Conservation (phyloP, 2,888 invertebrate species). For the Eristalinus sepulchralis region DNA sequence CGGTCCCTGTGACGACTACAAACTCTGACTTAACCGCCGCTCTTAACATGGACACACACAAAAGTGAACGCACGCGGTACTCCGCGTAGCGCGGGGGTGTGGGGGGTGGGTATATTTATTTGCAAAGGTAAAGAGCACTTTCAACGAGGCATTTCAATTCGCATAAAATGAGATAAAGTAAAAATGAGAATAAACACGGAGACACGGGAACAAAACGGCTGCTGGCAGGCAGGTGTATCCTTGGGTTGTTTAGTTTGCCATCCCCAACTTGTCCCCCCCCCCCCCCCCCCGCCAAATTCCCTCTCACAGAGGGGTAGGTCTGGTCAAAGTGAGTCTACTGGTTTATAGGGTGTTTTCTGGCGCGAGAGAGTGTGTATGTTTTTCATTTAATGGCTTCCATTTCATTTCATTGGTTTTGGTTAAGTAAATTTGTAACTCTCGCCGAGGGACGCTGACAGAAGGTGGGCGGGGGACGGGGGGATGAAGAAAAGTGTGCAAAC, state of each 20-base stretch:
- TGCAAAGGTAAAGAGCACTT: slow-evolving; percentile 58
- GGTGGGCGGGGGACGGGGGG: not conserved
- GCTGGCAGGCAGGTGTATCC: slow-evolving; percentile 10
- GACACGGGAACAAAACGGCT: slow-evolving; percentile 52
- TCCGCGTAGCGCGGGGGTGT: too few relatives aligned
- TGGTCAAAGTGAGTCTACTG: not conserved
- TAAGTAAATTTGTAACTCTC: slow-evolving; percentile 33
- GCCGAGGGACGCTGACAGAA: too few relatives aligned
- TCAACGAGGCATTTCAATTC: slow-evolving; percentile 62
- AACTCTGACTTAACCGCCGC: slow-evolving; percentile 18
- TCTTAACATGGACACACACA: slow-evolving; percentile 13
- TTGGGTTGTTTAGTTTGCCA: slow-evolving; percentile 37
- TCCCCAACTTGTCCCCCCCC: not conserved
- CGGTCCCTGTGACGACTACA: slow-evolving; percentile 13
- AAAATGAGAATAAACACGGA: slow-evolving; percentile 58
- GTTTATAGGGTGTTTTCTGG: slow-evolving; percentile 5
- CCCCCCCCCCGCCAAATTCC: not conserved
- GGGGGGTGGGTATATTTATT: slow-evolving; percentile 35
- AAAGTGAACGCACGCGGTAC: not conserved
- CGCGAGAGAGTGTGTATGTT: not conserved
- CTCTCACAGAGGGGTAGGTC: not conserved
- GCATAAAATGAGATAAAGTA: slow-evolving; percentile 62
- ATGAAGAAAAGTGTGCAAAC: slow-evolving; percentile 27
- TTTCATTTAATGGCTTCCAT: slow-evolving; percentile 7
- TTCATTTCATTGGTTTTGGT: slow-evolving; percentile 48